Evolutionary conservation across 2,113 vertebrate genomes (phyloP), one percentile per base, ranked within the genome.

Genomic region (Sorex fumeus): DNA sequence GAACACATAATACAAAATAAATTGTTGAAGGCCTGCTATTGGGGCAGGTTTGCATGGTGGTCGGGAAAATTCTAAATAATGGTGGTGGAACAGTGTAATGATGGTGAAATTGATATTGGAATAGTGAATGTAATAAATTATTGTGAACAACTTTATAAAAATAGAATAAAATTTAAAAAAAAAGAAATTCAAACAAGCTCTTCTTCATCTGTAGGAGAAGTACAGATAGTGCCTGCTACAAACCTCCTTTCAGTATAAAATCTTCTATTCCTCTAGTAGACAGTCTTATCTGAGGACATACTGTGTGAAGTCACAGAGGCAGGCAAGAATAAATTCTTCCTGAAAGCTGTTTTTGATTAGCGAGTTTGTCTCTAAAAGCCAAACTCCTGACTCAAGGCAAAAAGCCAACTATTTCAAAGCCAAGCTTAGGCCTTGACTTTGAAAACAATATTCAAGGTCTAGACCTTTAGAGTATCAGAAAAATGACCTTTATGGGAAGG

Each of bases 291-390:
- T 75, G 79, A 53, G 36, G 60, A 12, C 50, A 78, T 66, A 64
- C 30, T 91, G 45, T 53, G 47, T 67, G 8, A 36, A n/a, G 50
- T 82, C 47, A 67, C 50, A 47, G 53, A 34, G 12, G 36, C 77
- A 66, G 12, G 32, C 84, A 83, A 60, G 53, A 66, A 85, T 57
- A 70, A 69, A 81, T 43, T 69, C 76, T 72, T 70, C 47, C 80
- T 53, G 47, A 92, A 93, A 93, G 87, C 89, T 92, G 64, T 21
- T 96, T 94, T n/a, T 74, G 32, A 89, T 96, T 71, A 71, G 64
- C 34, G 19, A 43, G 60, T 70, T 84, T 89, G 57, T 84, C 47
- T 94, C 77, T 78, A 88, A 95, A 89, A 95, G 30, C 79, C 50
- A 80, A 92, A 88, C 23, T 19, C 70, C 43, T 90, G 71, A 93